phyloP scores from a whole-genome alignment of 2,888 invertebrate genomes.

The Heliconius charithonia region DNA sequence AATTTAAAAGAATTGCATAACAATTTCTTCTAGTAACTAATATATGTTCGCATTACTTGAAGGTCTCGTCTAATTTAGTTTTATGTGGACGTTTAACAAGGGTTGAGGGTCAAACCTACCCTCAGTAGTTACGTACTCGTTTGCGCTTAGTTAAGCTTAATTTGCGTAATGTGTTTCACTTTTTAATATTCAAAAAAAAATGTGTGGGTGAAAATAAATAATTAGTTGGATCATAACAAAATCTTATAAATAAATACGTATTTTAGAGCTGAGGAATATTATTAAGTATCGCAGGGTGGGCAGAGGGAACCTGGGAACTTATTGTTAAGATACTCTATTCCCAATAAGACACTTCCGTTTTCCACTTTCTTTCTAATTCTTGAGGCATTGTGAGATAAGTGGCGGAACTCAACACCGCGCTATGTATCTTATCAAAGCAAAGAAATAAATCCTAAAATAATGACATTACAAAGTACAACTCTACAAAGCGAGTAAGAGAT shows the following conservation, averaged over 20 bases:
- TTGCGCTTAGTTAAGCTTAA: background rate
- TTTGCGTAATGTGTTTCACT: constrained; percentile 6
- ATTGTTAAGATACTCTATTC: no score
- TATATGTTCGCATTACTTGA: background rate
- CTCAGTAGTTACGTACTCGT: background rate
- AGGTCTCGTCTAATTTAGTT: constrained; percentile 15
- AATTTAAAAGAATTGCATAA: background rate
- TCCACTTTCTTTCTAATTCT: no score
- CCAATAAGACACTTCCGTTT: no score
- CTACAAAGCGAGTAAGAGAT: background rate
- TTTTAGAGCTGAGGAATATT: background rate
- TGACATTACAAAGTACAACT: background rate
- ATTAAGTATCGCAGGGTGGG: background rate
- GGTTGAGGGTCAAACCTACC: constrained; percentile 9
- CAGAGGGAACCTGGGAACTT: no score
- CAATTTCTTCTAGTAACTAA: background rate
- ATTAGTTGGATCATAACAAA: background rate
- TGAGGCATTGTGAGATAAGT: no score
- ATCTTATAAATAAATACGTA: background rate
- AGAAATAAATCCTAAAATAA: no score
- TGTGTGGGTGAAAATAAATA: background rate
- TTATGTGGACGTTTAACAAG: constrained; percentile 16
- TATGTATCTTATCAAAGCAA: no score
- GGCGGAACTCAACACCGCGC: no score
- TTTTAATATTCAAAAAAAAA: background rate